Evolutionary conservation across 2,113 vertebrate species (phyloP).

Genomic region (Corythaeola cristata): DNA sequence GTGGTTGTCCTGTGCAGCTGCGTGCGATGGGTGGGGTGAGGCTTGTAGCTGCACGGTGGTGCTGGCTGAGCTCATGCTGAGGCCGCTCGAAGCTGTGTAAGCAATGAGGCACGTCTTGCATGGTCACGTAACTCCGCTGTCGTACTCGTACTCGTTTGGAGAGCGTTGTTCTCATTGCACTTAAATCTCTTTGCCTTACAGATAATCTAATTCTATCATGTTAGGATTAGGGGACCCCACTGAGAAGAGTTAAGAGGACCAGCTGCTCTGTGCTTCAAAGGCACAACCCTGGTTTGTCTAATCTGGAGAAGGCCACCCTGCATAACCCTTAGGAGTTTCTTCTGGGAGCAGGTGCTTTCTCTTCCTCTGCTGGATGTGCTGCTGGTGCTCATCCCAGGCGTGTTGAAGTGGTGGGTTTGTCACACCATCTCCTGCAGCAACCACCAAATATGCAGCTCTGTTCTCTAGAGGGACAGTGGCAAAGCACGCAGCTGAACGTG

Average conservation of each 20-base stretch:
- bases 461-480: neutral
- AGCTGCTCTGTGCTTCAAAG: neutral
- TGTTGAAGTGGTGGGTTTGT: fast-evolving
- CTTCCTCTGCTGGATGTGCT: neutral
- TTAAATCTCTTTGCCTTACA: neutral
- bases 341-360: neutral
- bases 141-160: neutral
- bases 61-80: neutral
- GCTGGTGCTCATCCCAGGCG: neutral
- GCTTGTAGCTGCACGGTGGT: neutral
- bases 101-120: neutral
- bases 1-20: neutral
- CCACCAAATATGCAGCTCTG: neutral
- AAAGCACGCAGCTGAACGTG: neutral
- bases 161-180: neutral
- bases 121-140: neutral
- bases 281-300: neutral
- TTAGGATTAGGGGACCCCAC: slow-evolving; percentile 4
- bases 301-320: neutral
- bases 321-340: neutral
- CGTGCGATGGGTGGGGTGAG: neutral
- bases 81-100: neutral
- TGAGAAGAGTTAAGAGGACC: neutral
- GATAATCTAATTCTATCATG: neutral
- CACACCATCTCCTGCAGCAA: neutral